Evolutionary conservation across 1,140 invertebrate genomes (phyloP), one percentile per base, ranked within the genome.

Genomic region (Drosophila malerkotliana): DNA sequence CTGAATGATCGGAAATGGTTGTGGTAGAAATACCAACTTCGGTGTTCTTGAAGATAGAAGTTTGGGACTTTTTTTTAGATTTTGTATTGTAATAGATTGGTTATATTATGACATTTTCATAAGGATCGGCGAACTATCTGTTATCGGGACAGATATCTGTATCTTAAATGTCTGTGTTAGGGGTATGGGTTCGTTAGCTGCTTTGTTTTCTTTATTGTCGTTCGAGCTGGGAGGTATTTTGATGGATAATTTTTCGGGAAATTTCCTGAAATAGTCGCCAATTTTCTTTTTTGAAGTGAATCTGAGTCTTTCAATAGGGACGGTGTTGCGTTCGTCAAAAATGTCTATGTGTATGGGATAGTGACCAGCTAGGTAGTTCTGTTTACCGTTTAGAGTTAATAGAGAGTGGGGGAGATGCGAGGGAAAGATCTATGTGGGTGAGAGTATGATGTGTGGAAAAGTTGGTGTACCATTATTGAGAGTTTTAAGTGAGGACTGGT

Each of bases 201-300:
- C 44, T 34, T 48, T 55, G 53, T 55, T 6, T 58, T 58, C 28
- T 58, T 58, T 47, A 8, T 47, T 58, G 1, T 14, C 5, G 44
- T 47, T 58, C 47, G 56, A 47, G 44, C 56, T 58, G 56, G 28
- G 26, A 24, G 15, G 10, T 47, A 26, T 48, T 58, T 58, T 8
- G 15, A 4, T 45, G 3, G 26, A 58, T 58, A 47, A 58, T 4
- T 58, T 58, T 55, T 39, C 34, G 15, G 12, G 24, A 26, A 39
- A 55, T 55, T 3, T 39, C 53, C 3, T 55, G 34, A 26, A 56
- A 56, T 44, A 28, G 54, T 1, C 37, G n/a, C 39, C 54, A 56
- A 49, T 49, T 37, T 2, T 28, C 30, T 49, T 59, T 59, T 49
- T 59, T 37, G 9, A 59, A 18, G 45, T 48, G 18, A 47, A 48